These are phyloP conservation scores for Drosophila aff. DNA, from an alignment of 1,140 invertebrate genomes.

Conservation along the genomic window DNA sequence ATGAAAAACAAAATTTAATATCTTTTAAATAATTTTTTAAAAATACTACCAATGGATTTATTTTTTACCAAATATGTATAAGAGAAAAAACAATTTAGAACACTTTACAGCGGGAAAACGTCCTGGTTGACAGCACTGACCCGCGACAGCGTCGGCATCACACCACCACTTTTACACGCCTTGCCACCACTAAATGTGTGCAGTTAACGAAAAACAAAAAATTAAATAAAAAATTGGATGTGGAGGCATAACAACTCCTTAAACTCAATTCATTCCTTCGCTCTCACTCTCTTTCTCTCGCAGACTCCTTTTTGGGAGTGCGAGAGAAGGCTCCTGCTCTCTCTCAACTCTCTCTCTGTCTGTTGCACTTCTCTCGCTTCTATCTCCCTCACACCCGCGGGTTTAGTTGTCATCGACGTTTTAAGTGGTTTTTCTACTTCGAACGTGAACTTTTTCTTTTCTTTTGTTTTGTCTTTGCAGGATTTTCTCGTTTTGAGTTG, in stretches of 20 bases:
- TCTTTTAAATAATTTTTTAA: background rate
- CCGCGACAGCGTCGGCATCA: conserved; percentile 13
- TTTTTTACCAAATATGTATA: background rate
- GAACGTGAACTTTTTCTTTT: conserved; percentile 74
- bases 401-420: conserved; percentile 71
- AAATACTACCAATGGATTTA: background rate
- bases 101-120: background rate
- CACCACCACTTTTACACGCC: conserved; percentile 60
- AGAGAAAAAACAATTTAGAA: background rate
- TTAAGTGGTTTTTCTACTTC: conserved; percentile 84
- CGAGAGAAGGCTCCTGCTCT: conserved; percentile 15
- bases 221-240: conserved; percentile 35
- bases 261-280: conserved; percentile 52
- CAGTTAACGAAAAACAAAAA: conserved; percentile 51
- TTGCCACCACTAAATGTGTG: conserved; percentile 75
- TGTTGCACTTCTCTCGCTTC: conserved; percentile 12
- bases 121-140: background rate
- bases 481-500: conserved; percentile 70
- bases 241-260: conserved; percentile 47
- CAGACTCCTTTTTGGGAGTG: conserved; percentile 64
- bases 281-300: conserved; percentile 38
- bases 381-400: conserved; percentile 46
- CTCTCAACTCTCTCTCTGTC: conserved; percentile 10
- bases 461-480: conserved; percentile 51
- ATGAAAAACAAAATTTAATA: background rate